These are phyloP conservation scores for Eupelmus urozonus DNA, from an alignment of 2,888 invertebrate genomes.

Conservation along the genomic window DNA sequence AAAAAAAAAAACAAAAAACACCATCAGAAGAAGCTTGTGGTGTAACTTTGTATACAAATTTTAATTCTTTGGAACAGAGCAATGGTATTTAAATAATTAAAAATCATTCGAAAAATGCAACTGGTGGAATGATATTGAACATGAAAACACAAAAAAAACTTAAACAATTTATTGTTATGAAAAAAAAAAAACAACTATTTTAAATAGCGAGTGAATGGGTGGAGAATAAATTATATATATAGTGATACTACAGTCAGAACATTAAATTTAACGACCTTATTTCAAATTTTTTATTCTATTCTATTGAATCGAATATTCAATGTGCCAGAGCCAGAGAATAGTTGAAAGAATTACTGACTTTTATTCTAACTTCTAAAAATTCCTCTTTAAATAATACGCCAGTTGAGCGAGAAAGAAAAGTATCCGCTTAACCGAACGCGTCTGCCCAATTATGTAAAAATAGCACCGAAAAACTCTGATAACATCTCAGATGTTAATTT, in stretches of 20 bases:
- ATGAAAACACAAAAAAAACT: conserved; percentile 8
- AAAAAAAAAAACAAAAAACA: conserved; percentile 35
- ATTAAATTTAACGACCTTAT: conserved; percentile 32
- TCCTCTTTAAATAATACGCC: conserved; percentile 25
- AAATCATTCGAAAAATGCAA: conserved; percentile 20
- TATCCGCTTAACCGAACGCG: conserved; percentile 29
- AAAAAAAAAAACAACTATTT: conserved; percentile 1
- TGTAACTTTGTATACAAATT: conserved; percentile 4
- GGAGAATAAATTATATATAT: conserved; percentile 14
- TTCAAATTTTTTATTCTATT: conserved; percentile 36
- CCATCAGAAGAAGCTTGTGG: conserved; percentile 9
- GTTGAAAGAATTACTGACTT: conserved; percentile 34
- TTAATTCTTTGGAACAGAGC: conserved; percentile 38
- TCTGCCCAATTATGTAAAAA: conserved; percentile 33
- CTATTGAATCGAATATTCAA: conserved; percentile 40
- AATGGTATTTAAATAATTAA: conserved; percentile 3
- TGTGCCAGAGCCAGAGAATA: conserved; percentile 35
- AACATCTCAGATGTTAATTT: conserved; percentile 34
- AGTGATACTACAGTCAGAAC: conserved; percentile 6
- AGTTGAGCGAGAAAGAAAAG: conserved; percentile 42
- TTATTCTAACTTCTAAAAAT: conserved; percentile 39
- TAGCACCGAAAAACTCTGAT: conserved; percentile 29
- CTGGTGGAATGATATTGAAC: conserved; percentile 5
- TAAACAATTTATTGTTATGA: background rate
- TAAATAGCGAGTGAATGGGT: background rate